These are phyloP conservation scores for Caenorhabditis wallacei DNA, from an alignment of 2,888 invertebrate genomes.

Conservation along the genomic window DNA sequence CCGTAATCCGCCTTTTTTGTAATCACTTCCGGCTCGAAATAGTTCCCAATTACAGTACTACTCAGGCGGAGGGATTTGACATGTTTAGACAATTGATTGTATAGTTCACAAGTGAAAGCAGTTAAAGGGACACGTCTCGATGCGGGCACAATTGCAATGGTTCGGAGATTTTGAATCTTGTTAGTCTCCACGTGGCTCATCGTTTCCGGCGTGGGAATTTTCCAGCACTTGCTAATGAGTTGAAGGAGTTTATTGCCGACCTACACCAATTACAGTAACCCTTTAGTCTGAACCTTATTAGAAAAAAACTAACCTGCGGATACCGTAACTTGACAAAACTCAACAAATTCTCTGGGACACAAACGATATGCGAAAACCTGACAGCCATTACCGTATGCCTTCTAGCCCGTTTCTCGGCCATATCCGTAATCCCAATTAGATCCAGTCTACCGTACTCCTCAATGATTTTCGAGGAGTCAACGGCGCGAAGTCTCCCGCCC, in stretches of 20 bases:
- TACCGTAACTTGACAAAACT: slow-evolving; percentile 95
- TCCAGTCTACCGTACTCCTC: slow-evolving; percentile 66
- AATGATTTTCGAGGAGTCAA: slow-evolving; percentile 54
- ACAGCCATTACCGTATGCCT: slow-evolving; percentile 95
- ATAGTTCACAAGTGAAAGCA: slow-evolving; percentile 95
- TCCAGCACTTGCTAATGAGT: slow-evolving; percentile 88
- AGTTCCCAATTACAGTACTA: slow-evolving; percentile 36
- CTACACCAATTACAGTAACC: no score
- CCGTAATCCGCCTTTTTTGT: slow-evolving; percentile 86
- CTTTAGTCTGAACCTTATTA: no score
- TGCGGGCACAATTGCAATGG: slow-evolving; percentile 95
- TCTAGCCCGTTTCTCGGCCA: slow-evolving; percentile 84
- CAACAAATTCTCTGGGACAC: slow-evolving; percentile 93
- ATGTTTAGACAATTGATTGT: slow-evolving; percentile 89
- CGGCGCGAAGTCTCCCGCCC: slow-evolving; percentile 61
- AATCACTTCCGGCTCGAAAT: slow-evolving; percentile 44
- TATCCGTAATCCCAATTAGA: slow-evolving; percentile 65
- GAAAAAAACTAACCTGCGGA: slow-evolving; percentile 72
- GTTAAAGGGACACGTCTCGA: slow-evolving; percentile 96
- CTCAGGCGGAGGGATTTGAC: slow-evolving; percentile 88
- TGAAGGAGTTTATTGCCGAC: slow-evolving; percentile 96
- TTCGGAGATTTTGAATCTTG: slow-evolving; percentile 88
- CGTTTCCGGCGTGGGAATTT: slow-evolving; percentile 35
- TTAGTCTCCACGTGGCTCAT: slow-evolving; percentile 29
- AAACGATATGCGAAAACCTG: slow-evolving; percentile 90